A percentile compares a stretch with the other conserved stretches of the same genome.
These are phyloP conservation scores for Epinephelus malabaricus DNA, from an alignment of 2,797 vertebrate genomes.

Conservation along the genomic window DNA sequence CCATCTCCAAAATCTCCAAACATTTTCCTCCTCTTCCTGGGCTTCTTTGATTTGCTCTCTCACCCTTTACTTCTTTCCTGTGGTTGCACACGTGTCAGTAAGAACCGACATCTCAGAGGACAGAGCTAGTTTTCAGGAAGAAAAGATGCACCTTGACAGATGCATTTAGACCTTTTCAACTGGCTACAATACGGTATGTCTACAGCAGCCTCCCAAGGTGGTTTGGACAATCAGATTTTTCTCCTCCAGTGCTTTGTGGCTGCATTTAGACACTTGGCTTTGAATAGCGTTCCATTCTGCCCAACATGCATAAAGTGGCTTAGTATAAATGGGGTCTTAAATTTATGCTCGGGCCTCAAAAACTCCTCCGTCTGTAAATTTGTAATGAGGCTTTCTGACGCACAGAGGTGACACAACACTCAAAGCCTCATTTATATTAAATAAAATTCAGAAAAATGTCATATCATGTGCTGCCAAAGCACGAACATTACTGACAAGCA, in stretches of 20 bases:
- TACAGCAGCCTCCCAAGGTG: neutral
- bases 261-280: neutral
- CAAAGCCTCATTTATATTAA: constrained; percentile 17
- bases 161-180: neutral
- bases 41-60: no score
- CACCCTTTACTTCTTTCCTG: no score
- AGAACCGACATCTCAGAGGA: no score
- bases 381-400: neutral
- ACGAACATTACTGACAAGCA: neutral
- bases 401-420: neutral
- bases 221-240: neutral
- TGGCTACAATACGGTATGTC: neutral
- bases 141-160: no score
- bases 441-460: constrained; percentile 6
- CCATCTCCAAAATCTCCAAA: no score
- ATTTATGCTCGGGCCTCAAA: neutral
- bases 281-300: neutral
- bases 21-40: no score
- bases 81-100: no score
- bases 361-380: neutral
- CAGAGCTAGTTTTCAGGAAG: no score
- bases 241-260: no score
- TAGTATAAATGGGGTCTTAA: neutral
- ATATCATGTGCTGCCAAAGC: neutral
- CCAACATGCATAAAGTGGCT: neutral